phyloP scores from a whole-genome alignment of 2,888 invertebrate species.

The Leptopterna dolabrata region DNA sequence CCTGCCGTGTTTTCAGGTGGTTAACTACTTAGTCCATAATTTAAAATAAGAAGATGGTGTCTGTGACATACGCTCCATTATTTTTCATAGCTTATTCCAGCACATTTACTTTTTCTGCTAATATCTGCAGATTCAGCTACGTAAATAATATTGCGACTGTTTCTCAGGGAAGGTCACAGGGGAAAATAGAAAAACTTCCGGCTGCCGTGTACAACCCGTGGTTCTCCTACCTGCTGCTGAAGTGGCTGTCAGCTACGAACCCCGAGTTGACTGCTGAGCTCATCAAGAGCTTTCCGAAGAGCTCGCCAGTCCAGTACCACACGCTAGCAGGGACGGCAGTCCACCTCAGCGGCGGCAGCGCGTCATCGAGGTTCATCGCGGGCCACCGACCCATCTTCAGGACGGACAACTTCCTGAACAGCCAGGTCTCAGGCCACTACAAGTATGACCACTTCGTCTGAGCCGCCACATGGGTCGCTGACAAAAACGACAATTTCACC shows the following conservation, averaged over 20 bases:
- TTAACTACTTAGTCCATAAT: too few relatives aligned
- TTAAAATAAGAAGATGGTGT: too few relatives aligned
- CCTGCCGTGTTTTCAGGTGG: too few relatives aligned
- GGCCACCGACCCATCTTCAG: neutral
- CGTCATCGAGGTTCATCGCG: neutral
- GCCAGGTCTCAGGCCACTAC: conserved; percentile 30
- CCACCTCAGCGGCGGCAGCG: neutral
- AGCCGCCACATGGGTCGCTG: neutral
- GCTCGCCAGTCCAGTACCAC: conserved; percentile 44
- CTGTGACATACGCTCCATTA: too few relatives aligned
- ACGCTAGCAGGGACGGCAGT: conserved; percentile 35
- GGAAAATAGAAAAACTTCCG: neutral
- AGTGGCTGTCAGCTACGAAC: conserved; percentile 40
- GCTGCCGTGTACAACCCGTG: conserved; percentile 48
- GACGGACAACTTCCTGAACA: conserved; percentile 30
- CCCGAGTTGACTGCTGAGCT: conserved; percentile 1
- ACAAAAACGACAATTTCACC: neutral
- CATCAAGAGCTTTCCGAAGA: neutral
- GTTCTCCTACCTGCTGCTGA: conserved; percentile 41
- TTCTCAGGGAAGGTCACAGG: conserved; percentile 9
- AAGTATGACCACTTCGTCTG: conserved; percentile 16
- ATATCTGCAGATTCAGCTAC: neutral
- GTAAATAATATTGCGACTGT: neutral
- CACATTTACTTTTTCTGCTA: too few relatives aligned
- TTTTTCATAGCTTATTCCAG: too few relatives aligned